Conservation (phyloP, 2,797 vertebrate species). For the Bovichtus variegatus region DNA sequence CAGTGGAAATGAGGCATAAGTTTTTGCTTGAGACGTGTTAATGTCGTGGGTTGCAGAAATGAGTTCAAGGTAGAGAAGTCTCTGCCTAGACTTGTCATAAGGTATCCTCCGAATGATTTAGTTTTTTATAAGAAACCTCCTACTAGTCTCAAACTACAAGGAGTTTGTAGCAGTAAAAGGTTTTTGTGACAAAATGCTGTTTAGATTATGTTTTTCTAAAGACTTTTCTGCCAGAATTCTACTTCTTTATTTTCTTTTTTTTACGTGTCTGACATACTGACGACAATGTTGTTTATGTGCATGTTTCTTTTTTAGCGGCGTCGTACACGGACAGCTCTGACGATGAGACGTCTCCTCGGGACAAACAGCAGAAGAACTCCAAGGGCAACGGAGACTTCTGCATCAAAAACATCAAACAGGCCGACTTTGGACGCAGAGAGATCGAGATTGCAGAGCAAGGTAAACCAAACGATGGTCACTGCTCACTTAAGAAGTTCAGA, state of each 20-base stretch:
- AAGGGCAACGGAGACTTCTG: conserved; percentile 97
- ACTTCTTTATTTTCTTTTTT: not conserved
- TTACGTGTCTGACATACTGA: not conserved
- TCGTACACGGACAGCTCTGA: conserved; percentile 99
- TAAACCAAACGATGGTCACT: not conserved
- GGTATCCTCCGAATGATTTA: not conserved
- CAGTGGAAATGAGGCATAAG: not conserved
- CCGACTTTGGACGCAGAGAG: conserved; percentile 96
- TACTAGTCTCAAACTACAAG: no score
- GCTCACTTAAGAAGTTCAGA: not conserved
- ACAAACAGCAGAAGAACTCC: conserved; percentile 99
- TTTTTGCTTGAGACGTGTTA: not conserved
- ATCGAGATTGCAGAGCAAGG: conserved; percentile 98
- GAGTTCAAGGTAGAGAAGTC: not conserved
- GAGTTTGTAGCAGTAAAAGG: no score
- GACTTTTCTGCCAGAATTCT: not conserved
- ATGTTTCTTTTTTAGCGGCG: conserved; percentile 85
- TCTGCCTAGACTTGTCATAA: not conserved
- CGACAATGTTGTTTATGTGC: not conserved
- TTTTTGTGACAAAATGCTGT: no score
- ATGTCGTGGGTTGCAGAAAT: no score
- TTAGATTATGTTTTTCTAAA: no score
- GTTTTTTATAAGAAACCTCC: not conserved
- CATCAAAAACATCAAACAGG: conserved; percentile 99
- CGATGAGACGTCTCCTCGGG: conserved; percentile 96